phyloP scores from a whole-genome alignment of 2,113 vertebrate genomes.

The Osmerus mordax region DNA sequence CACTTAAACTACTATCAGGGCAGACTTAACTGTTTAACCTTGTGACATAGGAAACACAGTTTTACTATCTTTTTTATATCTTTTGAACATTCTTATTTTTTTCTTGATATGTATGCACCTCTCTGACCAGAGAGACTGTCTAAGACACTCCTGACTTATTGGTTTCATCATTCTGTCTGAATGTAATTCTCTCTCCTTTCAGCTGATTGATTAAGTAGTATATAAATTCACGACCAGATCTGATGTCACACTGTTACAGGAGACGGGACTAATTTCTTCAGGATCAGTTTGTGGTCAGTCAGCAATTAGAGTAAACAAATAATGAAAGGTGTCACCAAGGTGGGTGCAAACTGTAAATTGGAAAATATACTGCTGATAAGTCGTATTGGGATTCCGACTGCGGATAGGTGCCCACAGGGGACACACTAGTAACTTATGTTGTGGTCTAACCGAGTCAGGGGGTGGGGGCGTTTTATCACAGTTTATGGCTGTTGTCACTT shows the following conservation, averaged over 20 bases:
- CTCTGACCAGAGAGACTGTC: not conserved
- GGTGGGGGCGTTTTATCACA: slow-evolving; percentile 21
- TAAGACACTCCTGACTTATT: too few relatives aligned
- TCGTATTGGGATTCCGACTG: not conserved
- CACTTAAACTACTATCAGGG: too few relatives aligned
- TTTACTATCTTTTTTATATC: not conserved
- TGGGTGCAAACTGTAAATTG: slow-evolving; percentile 36
- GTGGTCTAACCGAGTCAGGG: too few relatives aligned
- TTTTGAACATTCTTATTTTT: not conserved
- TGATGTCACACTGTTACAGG: too few relatives aligned
- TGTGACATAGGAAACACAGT: slow-evolving; percentile 50
- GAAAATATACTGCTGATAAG: slow-evolving; percentile 20
- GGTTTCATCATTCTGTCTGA: too few relatives aligned
- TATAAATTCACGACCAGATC: too few relatives aligned
- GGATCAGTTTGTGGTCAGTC: slow-evolving; percentile 30
- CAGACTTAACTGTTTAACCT: too few relatives aligned
- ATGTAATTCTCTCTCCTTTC: not conserved
- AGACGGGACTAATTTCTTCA: slow-evolving; percentile 9
- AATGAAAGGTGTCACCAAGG: slow-evolving; percentile 8
- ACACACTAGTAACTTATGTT: too few relatives aligned
- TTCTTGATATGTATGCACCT: not conserved
- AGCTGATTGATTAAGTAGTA: slow-evolving; percentile 32
- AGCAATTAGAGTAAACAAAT: slow-evolving; percentile 29
- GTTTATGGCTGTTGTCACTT: slow-evolving; percentile 56
- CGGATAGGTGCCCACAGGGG: slow-evolving; percentile 8